Percentiles rank a stretch among this genome's conserved stretches.
Conservation (phyloP, 2,113 vertebrate genomes). For the Trichechus manatus region DNA sequence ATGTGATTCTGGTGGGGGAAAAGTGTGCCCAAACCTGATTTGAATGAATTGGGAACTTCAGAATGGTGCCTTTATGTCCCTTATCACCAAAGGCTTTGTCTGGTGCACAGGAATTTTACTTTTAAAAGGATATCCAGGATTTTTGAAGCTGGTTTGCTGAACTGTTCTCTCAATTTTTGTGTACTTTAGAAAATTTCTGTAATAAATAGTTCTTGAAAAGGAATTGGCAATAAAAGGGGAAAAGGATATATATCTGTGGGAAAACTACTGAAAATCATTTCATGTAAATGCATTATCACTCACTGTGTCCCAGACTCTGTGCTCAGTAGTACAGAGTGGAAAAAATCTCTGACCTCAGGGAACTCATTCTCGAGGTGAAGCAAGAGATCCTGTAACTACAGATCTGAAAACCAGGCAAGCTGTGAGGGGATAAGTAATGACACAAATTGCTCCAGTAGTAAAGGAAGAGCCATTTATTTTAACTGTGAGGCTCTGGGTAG, state of each 20-base stretch:
- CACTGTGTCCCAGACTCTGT: background rate
- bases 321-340: background rate
- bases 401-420: background rate
- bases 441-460: background rate
- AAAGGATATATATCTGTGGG: background rate
- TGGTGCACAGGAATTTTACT: slow-evolving; percentile 60
- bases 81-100: slow-evolving; percentile 80
- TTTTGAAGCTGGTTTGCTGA: slow-evolving; percentile 58
- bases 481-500: background rate
- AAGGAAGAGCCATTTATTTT: background rate
- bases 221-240: background rate
- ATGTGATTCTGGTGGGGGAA: background rate
- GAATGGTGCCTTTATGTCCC: slow-evolving; percentile 75
- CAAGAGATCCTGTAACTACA: too few species aligned
- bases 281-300: background rate
- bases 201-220: slow-evolving; percentile 49
- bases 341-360: background rate
- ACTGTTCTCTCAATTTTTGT: slow-evolving; percentile 22
- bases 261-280: slow-evolving; percentile 59
- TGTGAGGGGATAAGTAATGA: accelerated
- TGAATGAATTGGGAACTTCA: slow-evolving; percentile 83
- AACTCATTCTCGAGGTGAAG: background rate
- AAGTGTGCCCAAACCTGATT: slow-evolving; percentile 75
- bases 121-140: slow-evolving; percentile 70
- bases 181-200: slow-evolving; percentile 37